These are phyloP conservation scores for Sus scrofa DNA, from an alignment of 2,113 vertebrate species.

Conservation along the genomic window T2T-Sscrofa CM000816.6:39309001-39309500, in stretches of 20 bases:
- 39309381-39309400: too few species aligned
- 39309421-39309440: too few species aligned
- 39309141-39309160: not conserved
- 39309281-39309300: too few species aligned
- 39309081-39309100: not conserved
- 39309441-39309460: too few species aligned
- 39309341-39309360: too few species aligned
- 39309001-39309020: slow-evolving; percentile 52
- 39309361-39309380: too few species aligned
- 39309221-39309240: not conserved
- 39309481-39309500: too few species aligned
- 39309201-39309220: not conserved
- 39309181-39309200: not conserved
- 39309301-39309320: not conserved
- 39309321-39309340: not conserved
- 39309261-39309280: not conserved
- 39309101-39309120: not conserved
- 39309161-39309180: not conserved
- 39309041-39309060: not conserved
- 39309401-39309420: too few species aligned
- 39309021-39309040: slow-evolving; percentile 52
- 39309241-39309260: not conserved
- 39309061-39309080: not conserved
- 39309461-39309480: too few species aligned
- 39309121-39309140: not conserved